A percentile compares a stretch with the other conserved stretches of the same genome.
Evolutionary conservation across 2,888 invertebrate species (phyloP).

Genomic region (Spodoptera picta): DNA sequence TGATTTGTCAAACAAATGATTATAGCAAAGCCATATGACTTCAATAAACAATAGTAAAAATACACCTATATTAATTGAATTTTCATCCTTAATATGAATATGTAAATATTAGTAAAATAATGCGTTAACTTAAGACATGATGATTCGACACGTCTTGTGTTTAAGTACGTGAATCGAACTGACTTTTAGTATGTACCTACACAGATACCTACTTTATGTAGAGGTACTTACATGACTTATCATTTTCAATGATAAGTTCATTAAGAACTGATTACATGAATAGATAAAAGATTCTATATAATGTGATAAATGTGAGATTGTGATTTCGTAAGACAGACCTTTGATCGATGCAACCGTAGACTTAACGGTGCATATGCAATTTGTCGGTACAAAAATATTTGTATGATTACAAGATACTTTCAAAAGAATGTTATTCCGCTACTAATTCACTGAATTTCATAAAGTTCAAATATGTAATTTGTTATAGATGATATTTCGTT

Average conservation of each 20-base stretch:
- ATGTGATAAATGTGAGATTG: constrained; percentile 4
- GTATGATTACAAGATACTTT: too few species aligned
- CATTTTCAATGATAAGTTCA: constrained; percentile 17
- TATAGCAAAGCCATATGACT: background rate
- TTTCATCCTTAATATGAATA: constrained; percentile 10
- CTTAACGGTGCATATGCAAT: too few species aligned
- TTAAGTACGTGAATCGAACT: constrained; percentile 17
- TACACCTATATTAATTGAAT: background rate
- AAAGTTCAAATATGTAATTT: too few species aligned
- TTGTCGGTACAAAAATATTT: too few species aligned
- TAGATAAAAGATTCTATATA: constrained; percentile 12
- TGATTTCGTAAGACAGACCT: constrained; percentile 4
- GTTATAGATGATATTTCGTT: too few species aligned
- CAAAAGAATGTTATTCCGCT: too few species aligned
- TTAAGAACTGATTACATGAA: constrained; percentile 9
- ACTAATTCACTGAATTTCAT: too few species aligned
- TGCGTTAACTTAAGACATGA: background rate
- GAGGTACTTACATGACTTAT: constrained; percentile 36
- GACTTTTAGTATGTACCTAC: constrained; percentile 1
- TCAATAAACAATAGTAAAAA: constrained; percentile 5
- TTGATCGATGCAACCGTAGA: background rate
- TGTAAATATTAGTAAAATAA: constrained; percentile 7
- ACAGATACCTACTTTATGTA: constrained; percentile 6
- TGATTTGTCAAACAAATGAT: constrained; percentile 1
- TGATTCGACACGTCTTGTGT: constrained; percentile 39